Base-by-base conservation (phyloP, 2,113 vertebrate species). In the Parotia lawesii region DNA sequence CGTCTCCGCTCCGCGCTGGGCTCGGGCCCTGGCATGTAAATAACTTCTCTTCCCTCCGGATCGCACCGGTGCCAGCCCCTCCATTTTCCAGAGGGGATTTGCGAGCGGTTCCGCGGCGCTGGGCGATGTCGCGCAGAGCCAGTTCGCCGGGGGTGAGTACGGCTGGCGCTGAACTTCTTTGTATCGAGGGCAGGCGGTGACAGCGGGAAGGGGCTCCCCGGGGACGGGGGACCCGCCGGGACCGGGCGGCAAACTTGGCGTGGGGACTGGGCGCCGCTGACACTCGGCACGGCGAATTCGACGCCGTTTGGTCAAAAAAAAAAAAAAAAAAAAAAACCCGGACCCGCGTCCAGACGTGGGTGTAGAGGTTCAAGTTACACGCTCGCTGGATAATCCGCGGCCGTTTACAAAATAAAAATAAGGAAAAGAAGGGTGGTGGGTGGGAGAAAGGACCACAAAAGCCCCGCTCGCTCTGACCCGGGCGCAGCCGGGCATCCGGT, bases 71-170 rank as follows among this genome's bases (percentile, higher is more conserved):
- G 94, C 82, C 95, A 54, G 79, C 92, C 90, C 85, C 88, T 71
- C 86, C 92, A 78, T 91, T 91, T 89, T 83, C 79, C 91, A 81
- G 40, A 50, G 78, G 75, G 93, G 85, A 45, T 93, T 89, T 72
- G 96, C 86, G 91, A 97, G 88, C 23, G 65, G 82, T 80, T 83
- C 75, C 56, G 54, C 70, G 88, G 95, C 67, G 86, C 91, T 54
- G 93, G 87, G 85, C 83, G 82, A 96, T 96, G 96, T 67, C 73
- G 90, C 64, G 69, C 88, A 54, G 35, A 45, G 70, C 44, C 84
- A 50, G 25, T 86, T 95, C 90, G 79, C 87, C 80, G 92, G 86
- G 44, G 96, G 96, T 97, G 93, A 97, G 96, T 97, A 84, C 87
- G 56, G 6, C 88, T 58, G 75, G 31, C 61, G 72, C 37, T 84